These are phyloP conservation scores for Eupithecia inturbata DNA, from an alignment of 2,888 invertebrate genomes.

Conservation along the genomic window DNA sequence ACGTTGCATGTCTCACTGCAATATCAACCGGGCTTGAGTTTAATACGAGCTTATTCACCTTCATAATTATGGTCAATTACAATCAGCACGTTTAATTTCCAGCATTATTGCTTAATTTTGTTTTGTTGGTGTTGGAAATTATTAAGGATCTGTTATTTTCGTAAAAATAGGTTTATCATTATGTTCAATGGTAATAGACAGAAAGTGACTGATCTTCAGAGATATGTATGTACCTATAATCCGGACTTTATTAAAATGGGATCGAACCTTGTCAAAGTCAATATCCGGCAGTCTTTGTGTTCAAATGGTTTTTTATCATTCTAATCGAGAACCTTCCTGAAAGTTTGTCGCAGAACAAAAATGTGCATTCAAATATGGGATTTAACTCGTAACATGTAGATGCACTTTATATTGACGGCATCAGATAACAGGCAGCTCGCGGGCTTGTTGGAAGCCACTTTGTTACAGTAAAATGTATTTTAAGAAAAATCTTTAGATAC, in stretches of 20 bases:
- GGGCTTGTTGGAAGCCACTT: too few species aligned
- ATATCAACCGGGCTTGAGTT: constrained; percentile 52
- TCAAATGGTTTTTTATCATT: too few species aligned
- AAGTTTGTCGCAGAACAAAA: too few species aligned
- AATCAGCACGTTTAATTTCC: constrained; percentile 36
- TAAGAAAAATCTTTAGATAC: too few species aligned
- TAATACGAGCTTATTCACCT: constrained; percentile 41
- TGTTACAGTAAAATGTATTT: too few species aligned
- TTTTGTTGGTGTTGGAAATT: not conserved
- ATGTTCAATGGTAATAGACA: not conserved
- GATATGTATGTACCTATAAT: not conserved
- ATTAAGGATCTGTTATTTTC: not conserved
- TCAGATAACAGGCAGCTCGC: too few species aligned
- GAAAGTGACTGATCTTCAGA: not conserved
- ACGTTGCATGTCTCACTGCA: constrained; percentile 56
- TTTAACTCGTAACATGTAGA: too few species aligned
- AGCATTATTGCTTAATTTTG: constrained; percentile 39
- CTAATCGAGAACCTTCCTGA: too few species aligned
- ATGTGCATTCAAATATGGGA: too few species aligned
- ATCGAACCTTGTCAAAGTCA: too few species aligned
- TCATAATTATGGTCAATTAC: constrained; percentile 46
- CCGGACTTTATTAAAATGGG: not conserved
- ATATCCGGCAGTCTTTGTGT: too few species aligned
- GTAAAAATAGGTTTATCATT: not conserved
- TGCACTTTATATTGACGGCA: too few species aligned